Evolutionary conservation across 2,797 vertebrate genomes (phyloP).

Genomic region (Botia almorhae): DNA sequence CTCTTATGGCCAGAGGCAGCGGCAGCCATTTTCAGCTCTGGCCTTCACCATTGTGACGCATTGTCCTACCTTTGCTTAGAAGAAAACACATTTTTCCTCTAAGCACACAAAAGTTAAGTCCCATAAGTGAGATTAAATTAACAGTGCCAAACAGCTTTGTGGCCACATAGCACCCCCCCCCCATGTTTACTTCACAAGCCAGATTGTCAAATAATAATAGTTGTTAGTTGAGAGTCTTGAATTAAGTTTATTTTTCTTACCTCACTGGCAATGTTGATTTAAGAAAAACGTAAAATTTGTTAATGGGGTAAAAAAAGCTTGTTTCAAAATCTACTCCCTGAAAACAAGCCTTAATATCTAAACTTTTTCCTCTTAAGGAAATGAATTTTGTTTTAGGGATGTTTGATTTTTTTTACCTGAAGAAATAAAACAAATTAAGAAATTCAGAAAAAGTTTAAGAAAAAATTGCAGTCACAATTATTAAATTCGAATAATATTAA

Average conservation of each 20-base stretch:
- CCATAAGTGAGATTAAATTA: background rate
- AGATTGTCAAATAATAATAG: background rate
- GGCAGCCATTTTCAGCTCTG: slow-evolving; percentile 30
- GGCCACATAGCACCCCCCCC: background rate
- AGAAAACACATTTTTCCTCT: slow-evolving; percentile 9
- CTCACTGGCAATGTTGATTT: background rate
- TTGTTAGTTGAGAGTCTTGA: background rate
- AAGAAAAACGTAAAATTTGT: background rate
- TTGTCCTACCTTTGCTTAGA: slow-evolving; percentile 26
- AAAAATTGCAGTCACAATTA: too few relatives aligned
- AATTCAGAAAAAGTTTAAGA: too few relatives aligned
- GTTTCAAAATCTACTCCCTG: too few relatives aligned
- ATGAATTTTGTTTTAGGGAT: too few relatives aligned
- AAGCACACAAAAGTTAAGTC: background rate
- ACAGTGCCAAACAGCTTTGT: background rate
- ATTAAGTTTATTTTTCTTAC: background rate
- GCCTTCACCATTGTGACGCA: slow-evolving; percentile 29
- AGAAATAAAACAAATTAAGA: too few relatives aligned
- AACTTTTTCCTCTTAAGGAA: too few relatives aligned
- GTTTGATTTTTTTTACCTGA: too few relatives aligned
- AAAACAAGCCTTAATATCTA: too few relatives aligned
- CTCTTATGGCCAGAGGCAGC: slow-evolving; percentile 34
- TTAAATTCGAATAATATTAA: too few relatives aligned
- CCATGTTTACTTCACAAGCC: background rate
- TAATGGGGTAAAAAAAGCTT: background rate